These are phyloP conservation scores for Rhipidura dahli DNA, from an alignment of 2,113 vertebrate genomes.

Conservation along the genomic window DNA sequence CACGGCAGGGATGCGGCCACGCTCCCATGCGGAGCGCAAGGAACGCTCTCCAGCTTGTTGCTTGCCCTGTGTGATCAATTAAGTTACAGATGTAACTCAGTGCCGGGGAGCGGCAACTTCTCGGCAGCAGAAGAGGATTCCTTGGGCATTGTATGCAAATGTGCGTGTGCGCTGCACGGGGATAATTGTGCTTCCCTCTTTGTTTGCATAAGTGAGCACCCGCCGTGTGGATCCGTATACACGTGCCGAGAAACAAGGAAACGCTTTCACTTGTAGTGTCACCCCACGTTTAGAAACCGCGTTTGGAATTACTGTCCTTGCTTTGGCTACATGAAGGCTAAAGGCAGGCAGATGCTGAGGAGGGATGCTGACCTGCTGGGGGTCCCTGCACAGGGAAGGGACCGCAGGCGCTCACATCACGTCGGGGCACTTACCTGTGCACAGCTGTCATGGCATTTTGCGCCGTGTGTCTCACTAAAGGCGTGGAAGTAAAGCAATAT, in stretches of 20 bases:
- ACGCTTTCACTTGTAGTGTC: background rate
- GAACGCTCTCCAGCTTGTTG: constrained; percentile 33
- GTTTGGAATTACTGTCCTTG: background rate
- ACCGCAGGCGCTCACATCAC: background rate
- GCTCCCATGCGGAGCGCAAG: background rate
- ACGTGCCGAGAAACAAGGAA: background rate
- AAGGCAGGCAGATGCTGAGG: background rate
- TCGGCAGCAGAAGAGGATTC: background rate
- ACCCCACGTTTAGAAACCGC: background rate
- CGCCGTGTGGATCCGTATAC: background rate
- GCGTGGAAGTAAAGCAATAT: background rate
- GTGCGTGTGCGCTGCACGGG: background rate
- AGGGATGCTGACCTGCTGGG: constrained; percentile 38
- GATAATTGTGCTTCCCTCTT: background rate
- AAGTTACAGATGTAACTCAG: constrained; percentile 17
- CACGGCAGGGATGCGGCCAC: background rate
- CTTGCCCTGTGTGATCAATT: constrained; percentile 27
- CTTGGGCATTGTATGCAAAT: constrained; percentile 43
- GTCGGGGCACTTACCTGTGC: constrained; percentile 70
- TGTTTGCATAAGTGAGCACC: constrained; percentile 1
- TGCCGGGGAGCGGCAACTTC: background rate
- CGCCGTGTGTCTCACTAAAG: background rate
- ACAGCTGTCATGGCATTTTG: background rate
- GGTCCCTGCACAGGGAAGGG: background rate
- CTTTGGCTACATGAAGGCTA: background rate